A percentile compares a stretch with the other conserved stretches of the same genome.
Conservation (phyloP, 2,888 invertebrate species). For the Fragum sueziense region DNA sequence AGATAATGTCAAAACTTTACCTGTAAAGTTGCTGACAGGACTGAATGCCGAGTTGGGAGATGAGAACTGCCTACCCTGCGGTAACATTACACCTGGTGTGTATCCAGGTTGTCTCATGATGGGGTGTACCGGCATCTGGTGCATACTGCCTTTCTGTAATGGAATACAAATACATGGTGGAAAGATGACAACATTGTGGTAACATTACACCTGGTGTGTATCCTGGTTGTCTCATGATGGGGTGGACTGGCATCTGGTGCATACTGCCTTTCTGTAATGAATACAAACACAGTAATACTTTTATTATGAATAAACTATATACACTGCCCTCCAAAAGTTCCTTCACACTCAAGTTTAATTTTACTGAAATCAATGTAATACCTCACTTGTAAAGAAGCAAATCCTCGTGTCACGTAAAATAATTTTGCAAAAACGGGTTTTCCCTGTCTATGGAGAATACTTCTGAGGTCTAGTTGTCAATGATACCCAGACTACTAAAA, state of each 20-base stretch:
- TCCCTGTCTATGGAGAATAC: too few species aligned
- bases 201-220: slow-evolving; percentile 29
- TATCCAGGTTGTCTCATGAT: slow-evolving; percentile 51
- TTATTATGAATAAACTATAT: too few species aligned
- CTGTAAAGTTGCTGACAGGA: slow-evolving; percentile 67
- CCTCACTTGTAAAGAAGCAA: too few species aligned
- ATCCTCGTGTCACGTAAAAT: too few species aligned
- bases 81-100: slow-evolving; percentile 27
- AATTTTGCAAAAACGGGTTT: too few species aligned
- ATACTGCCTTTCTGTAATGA: slow-evolving; percentile 52
- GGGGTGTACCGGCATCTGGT: slow-evolving; percentile 47
- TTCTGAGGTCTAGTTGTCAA: too few species aligned
- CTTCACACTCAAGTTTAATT: too few species aligned
- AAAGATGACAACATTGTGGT: slow-evolving; percentile 64
- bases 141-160: slow-evolving; percentile 53
- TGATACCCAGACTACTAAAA: too few species aligned
- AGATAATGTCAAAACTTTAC: slow-evolving; percentile 14
- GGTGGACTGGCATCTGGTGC: slow-evolving; percentile 50
- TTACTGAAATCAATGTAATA: too few species aligned
- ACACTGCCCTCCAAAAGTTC: too few species aligned
- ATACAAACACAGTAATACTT: too few species aligned
- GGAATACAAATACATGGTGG: too few species aligned
- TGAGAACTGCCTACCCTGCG: slow-evolving; percentile 65
- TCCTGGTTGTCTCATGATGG: slow-evolving; percentile 51
- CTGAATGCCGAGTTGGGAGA: slow-evolving; percentile 80